phyloP scores from a whole-genome alignment of 2,888 invertebrate genomes.

The Acanthoscelides obtectus region DNA sequence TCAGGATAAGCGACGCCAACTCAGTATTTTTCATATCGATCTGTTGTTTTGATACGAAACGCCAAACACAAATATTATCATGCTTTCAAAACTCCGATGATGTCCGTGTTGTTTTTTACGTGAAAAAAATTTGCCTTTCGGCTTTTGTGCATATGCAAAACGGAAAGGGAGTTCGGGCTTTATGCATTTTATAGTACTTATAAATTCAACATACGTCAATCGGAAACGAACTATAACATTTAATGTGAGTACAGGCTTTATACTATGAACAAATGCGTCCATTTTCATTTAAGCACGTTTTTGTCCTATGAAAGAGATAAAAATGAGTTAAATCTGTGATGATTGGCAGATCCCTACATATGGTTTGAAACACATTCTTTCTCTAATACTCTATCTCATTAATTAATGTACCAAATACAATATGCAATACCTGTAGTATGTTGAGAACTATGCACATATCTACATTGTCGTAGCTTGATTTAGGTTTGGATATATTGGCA shows the following conservation, averaged over 20 bases:
- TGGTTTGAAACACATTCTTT: too few relatives aligned
- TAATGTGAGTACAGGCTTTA: background rate
- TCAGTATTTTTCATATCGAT: background rate
- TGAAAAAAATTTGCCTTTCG: background rate
- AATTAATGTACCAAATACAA: too few relatives aligned
- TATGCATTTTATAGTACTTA: background rate
- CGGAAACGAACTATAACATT: background rate
- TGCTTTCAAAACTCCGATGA: background rate
- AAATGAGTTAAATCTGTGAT: background rate
- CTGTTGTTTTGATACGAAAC: background rate
- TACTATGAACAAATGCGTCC: background rate
- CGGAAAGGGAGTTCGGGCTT: background rate
- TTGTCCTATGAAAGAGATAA: background rate
- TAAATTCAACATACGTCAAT: background rate
- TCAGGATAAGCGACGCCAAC: background rate
- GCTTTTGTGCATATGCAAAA: background rate
- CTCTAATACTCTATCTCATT: too few relatives aligned
- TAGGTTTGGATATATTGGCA: too few relatives aligned
- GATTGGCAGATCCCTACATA: background rate
- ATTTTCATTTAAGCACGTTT: background rate
- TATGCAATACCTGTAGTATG: too few relatives aligned
- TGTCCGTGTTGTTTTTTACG: background rate
- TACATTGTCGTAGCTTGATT: too few relatives aligned
- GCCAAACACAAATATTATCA: background rate
- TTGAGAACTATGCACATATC: too few relatives aligned